These are phyloP conservation scores for Drosophila cognata DNA, from an alignment of 2,888 invertebrate genomes.

Conservation along the genomic window DNA sequence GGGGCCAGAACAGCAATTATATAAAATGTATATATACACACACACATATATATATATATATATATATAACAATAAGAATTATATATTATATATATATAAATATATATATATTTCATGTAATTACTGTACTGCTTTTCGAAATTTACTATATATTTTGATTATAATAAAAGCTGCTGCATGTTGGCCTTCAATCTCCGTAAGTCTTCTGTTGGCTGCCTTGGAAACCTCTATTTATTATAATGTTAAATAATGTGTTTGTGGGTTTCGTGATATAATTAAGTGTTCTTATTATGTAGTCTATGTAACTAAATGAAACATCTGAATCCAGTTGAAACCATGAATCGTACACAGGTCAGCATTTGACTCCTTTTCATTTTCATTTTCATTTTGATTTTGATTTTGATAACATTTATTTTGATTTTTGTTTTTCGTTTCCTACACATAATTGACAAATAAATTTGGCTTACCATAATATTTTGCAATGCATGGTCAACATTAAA, in stretches of 20 bases:
- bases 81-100: conserved; percentile 12
- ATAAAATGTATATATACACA: background rate
- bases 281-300: conserved; percentile 33
- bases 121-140: conserved; percentile 10
- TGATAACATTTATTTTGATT: conserved; percentile 5
- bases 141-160: conserved; percentile 22
- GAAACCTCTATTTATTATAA: conserved; percentile 54
- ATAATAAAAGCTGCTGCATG: conserved; percentile 2
- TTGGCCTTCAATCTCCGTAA: conserved; percentile 20
- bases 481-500: conserved; percentile 76
- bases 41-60: conserved; percentile 1
- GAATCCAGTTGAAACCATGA: conserved; percentile 72
- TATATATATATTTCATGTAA: conserved; percentile 3
- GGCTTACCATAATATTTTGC: conserved; percentile 76
- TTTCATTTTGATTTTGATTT: background rate
- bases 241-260: background rate
- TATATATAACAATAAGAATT: conserved; percentile 29
- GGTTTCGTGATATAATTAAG: conserved; percentile 23
- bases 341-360: conserved; percentile 62
- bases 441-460: conserved; percentile 76
- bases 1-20: conserved; percentile 13
- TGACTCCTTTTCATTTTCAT: conserved; percentile 29
- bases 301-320: conserved; percentile 59
- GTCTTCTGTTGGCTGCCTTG: conserved; percentile 54
- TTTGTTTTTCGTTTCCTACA: conserved; percentile 28